These are phyloP conservation scores for Cryptus viduatorius DNA, from an alignment of 2,888 invertebrate genomes.

Conservation along the genomic window DNA sequence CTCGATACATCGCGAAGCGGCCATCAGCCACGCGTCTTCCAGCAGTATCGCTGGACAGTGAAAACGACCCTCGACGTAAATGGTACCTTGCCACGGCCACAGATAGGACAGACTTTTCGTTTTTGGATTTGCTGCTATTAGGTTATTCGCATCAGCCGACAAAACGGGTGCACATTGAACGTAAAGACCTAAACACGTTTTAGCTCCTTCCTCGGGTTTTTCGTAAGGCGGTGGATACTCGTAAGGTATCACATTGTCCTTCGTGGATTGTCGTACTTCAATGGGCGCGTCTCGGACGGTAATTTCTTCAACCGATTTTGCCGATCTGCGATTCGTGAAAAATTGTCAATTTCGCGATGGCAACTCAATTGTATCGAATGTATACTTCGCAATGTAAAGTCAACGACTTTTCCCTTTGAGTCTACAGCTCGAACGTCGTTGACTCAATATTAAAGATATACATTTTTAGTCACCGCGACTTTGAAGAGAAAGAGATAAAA, in stretches of 20 bases:
- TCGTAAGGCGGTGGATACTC: slow-evolving; percentile 63
- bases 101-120: slow-evolving; percentile 79
- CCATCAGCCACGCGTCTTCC: slow-evolving; percentile 89
- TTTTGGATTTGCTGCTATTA: slow-evolving; percentile 65
- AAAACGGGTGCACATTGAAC: slow-evolving; percentile 77
- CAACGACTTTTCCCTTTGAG: neutral
- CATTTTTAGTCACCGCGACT: neutral
- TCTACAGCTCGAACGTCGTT: neutral
- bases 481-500: neutral
- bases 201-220: slow-evolving; percentile 47
- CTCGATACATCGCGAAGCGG: slow-evolving; percentile 85
- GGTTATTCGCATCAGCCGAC: slow-evolving; percentile 42
- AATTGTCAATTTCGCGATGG: neutral
- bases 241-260: slow-evolving; percentile 49
- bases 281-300: slow-evolving; percentile 64
- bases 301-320: slow-evolving; percentile 74
- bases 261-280: slow-evolving; percentile 41
- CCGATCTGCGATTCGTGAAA: slow-evolving; percentile 74
- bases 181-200: slow-evolving; percentile 75
- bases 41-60: slow-evolving; percentile 90
- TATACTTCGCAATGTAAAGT: neutral
- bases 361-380: too few relatives aligned
- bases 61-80: slow-evolving; percentile 90
- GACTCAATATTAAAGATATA: neutral
- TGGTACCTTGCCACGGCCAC: slow-evolving; percentile 91